Evolutionary conservation across 2,113 vertebrate species (phyloP), one percentile per base, ranked within the genome.

Genomic region (Vidua macroura): DNA sequence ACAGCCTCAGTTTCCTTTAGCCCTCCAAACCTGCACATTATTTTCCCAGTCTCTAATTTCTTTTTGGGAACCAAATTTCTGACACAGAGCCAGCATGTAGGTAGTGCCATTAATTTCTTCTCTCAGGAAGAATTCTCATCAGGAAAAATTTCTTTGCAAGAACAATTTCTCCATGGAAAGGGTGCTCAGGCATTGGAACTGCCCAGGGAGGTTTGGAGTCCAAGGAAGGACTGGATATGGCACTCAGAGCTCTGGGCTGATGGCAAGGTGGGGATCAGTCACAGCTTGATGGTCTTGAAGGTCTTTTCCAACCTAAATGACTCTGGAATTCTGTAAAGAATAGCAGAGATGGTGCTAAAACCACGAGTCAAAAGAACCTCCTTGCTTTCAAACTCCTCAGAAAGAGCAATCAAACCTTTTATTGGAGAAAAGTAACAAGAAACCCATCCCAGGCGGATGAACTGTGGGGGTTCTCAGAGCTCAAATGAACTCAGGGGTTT

Each of bases 141-240:
- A 43, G 49, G 31, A 52, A 28, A 4, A 64, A 53, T 44, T 64
- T 43, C 6, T 43, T 28, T n/a, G 14, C 23, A 43, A 8, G 37
- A 63, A 6, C 14, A 53, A 28, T 35, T 55, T 69, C 15, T 63
- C 9, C 56, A 23, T 37, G 56, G 49, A 28, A 70, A 37, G 4
- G 35, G 6, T 19, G n/a, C 11, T 39, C 46, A 24, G 69, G 19
- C 37, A 48, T 5, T 62, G 17, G 70, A 62, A 13, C 30, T 56
- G 35, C 30, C 41, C 41, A 17, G 39, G 46, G 20, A 48, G 3
- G n/a, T 83, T 31, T 69, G 87, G 63, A 24, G 6, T 62, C 70
- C 53, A 22, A 35, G n/a, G 24, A 62, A 31, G 0, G n/a, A 0
- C 17, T 55, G 55, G 48, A 43, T 0, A 6, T 69, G 70, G 41